These are phyloP conservation scores for Dinoponera quadriceps DNA, from an alignment of 1,140 invertebrate species.

Conservation along the genomic window DNA sequence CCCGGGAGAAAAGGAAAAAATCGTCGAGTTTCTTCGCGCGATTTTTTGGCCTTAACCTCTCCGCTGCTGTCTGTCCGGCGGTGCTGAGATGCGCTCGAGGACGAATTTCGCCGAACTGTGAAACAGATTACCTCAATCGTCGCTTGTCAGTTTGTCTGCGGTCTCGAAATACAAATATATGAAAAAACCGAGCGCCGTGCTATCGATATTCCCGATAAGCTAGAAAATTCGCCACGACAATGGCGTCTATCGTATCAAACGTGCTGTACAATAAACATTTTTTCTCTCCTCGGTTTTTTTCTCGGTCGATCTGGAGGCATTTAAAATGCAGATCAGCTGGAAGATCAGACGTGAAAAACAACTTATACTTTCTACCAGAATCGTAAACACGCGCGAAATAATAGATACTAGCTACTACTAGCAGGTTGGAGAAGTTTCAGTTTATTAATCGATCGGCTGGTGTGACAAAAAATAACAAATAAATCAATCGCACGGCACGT, in stretches of 20 bases:
- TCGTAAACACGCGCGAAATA: constrained; percentile 40
- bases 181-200: too few relatives aligned
- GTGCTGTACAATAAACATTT: too few relatives aligned
- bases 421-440: constrained; percentile 3
- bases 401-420: not conserved
- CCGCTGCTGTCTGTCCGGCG: not conserved
- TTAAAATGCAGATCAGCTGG: not conserved
- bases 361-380: constrained; percentile 41
- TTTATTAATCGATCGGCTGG: constrained; percentile 22
- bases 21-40: not conserved
- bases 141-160: not conserved
- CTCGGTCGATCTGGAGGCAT: not conserved
- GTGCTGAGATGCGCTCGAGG: not conserved
- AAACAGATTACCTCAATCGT: not conserved
- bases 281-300: too few relatives aligned
- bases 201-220: too few relatives aligned
- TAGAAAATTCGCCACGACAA: too few relatives aligned
- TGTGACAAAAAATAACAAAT: constrained; percentile 34
- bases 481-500: constrained; percentile 21
- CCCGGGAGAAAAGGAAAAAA: not conserved
- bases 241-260: too few relatives aligned
- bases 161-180: too few relatives aligned
- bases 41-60: not conserved
- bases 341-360: not conserved
- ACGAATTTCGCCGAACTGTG: not conserved